Percentiles rank a stretch among this genome's conserved stretches.
Evolutionary conservation across 2,113 vertebrate genomes (phyloP).

Genomic region (Monopterus albus): DNA sequence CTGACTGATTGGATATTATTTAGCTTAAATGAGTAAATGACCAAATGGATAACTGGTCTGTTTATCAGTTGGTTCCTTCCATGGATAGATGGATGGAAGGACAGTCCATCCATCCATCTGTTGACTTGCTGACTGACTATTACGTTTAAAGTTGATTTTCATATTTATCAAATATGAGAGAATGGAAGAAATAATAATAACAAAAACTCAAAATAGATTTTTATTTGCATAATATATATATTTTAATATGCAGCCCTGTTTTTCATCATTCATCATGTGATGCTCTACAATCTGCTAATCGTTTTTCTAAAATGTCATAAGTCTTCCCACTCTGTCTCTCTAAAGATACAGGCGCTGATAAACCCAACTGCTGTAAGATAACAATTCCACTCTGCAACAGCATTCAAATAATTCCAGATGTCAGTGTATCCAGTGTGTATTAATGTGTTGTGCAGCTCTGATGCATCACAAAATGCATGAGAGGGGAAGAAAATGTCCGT

Average conservation of each 20-base stretch:
- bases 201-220: neutral
- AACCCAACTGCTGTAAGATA: conserved; percentile 28
- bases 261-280: neutral
- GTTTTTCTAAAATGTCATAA: conserved; percentile 1
- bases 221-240: too few relatives aligned
- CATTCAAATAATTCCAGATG: neutral
- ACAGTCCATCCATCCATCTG: too few relatives aligned
- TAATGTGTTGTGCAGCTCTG: conserved; percentile 13
- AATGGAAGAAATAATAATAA: neutral
- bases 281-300: neutral
- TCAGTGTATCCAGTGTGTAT: neutral
- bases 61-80: neutral
- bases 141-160: conserved; percentile 18
- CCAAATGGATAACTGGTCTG: neutral
- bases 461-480: conserved; percentile 41
- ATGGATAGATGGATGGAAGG: neutral
- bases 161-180: conserved; percentile 13
- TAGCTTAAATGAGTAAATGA: neutral
- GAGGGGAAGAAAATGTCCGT: conserved; percentile 50
- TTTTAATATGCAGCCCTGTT: neutral
- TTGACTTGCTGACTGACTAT: neutral
- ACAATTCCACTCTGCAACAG: conserved; percentile 20
- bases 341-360: conserved; percentile 27
- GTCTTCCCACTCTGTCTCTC: neutral
- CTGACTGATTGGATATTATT: neutral